Evolutionary conservation across 2,797 vertebrate genomes (phyloP).

Genomic region (Xenops minutus): DNA sequence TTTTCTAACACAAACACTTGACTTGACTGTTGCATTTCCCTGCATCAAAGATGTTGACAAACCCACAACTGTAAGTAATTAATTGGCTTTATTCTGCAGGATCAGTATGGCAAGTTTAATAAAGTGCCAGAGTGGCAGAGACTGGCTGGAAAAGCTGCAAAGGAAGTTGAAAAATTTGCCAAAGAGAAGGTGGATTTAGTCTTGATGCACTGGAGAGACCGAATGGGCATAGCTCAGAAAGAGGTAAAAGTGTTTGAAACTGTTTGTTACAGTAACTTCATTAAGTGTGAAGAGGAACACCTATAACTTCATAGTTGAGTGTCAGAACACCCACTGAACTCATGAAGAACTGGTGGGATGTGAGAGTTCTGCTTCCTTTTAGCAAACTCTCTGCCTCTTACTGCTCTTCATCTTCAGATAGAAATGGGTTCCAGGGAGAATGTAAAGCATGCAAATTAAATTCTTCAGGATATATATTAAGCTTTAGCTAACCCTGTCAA

Average conservation of each 20-base stretch:
- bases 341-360: background rate
- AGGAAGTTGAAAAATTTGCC: conserved; percentile 99
- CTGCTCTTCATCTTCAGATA: background rate
- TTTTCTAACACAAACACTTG: background rate
- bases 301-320: background rate
- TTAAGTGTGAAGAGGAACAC: background rate
- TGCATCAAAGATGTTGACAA: background rate
- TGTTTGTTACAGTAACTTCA: background rate
- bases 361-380: background rate
- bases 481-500: background rate
- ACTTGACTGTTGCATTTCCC: background rate
- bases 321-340: background rate
- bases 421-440: background rate
- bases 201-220: conserved; percentile 98
- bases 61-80: background rate
- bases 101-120: conserved; percentile 91
- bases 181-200: conserved; percentile 97
- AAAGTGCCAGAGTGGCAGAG: conserved; percentile 98
- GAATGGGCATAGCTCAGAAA: conserved; percentile 98
- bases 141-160: conserved; percentile 96
- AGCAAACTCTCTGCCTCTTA: background rate
- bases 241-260: conserved; percentile 81
- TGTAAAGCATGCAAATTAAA: background rate
- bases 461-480: background rate
- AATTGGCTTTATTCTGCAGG: conserved; percentile 73